These are phyloP conservation scores for Sylvietta virens DNA, from an alignment of 2,113 vertebrate genomes.

Conservation along the genomic window DNA sequence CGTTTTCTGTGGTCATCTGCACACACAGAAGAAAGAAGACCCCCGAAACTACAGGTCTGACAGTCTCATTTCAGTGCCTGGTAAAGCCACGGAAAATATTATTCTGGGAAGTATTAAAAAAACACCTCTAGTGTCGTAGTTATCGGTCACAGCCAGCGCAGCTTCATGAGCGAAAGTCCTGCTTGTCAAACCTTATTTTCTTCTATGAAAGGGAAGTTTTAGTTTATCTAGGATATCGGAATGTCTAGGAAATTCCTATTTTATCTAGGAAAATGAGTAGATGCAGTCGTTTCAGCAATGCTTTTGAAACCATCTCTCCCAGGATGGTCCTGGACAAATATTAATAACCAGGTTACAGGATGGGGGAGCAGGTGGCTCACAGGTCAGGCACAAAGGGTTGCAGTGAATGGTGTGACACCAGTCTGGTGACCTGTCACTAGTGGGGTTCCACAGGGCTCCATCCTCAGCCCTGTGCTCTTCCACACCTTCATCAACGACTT, in stretches of 20 bases:
- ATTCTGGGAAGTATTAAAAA: background rate
- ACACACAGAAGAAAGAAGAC: background rate
- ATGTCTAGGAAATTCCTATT: too few relatives aligned
- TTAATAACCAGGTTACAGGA: background rate
- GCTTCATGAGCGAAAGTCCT: background rate
- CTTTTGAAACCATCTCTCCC: rapidly evolving
- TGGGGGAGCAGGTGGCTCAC: background rate
- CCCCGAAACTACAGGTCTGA: background rate
- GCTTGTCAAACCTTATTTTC: background rate
- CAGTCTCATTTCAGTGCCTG: background rate
- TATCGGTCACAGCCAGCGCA: background rate
- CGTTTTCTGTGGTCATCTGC: background rate
- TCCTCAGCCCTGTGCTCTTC: background rate
- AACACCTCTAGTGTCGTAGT: rapidly evolving
- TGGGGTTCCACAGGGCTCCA: background rate
- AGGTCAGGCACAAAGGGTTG: background rate
- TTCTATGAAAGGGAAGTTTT: background rate
- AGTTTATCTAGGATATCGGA: too few relatives aligned
- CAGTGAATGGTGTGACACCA: rapidly evolving
- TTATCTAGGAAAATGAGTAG: background rate
- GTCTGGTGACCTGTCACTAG: background rate
- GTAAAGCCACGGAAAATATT: background rate
- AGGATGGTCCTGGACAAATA: background rate
- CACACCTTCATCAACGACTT: rapidly evolving
- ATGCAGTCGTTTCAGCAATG: background rate